These are phyloP conservation scores for Tetramorium alpestre DNA, from an alignment of 1,140 invertebrate species.

Conservation along the genomic window DNA sequence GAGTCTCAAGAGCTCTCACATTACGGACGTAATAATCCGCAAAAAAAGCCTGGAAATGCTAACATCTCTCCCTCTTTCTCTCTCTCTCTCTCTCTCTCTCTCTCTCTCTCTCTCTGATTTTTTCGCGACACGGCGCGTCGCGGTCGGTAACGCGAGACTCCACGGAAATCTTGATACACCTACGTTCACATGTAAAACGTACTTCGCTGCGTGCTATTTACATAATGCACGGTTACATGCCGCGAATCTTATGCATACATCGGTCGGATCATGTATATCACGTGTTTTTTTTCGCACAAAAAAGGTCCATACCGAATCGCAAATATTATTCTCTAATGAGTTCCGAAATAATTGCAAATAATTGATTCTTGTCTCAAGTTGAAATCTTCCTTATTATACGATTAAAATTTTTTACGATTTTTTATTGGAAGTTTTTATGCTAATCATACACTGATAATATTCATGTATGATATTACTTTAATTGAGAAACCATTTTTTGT, in stretches of 20 bases:
- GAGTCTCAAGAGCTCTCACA: constrained; percentile 50
- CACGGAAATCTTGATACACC: constrained; percentile 78
- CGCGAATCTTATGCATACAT: constrained; percentile 42
- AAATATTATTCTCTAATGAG: not conserved
- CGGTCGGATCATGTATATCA: constrained; percentile 39
- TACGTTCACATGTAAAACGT: constrained; percentile 71
- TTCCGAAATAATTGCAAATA: not conserved
- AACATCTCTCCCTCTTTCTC: constrained; percentile 5
- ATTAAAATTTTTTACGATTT: not conserved
- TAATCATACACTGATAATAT: not conserved
- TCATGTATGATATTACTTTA: not conserved
- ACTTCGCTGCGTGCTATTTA: constrained; percentile 68
- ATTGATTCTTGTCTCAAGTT: not conserved
- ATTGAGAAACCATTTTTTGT: not conserved
- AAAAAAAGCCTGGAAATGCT: constrained; percentile 61
- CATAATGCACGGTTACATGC: constrained; percentile 66
- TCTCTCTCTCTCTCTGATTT: not conserved
- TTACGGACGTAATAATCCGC: constrained; percentile 69
- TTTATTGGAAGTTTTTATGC: not conserved
- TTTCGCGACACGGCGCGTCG: not conserved
- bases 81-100: not conserved
- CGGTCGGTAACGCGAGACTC: constrained; percentile 73
- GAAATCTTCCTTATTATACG: not conserved
- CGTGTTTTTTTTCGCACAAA: constrained; percentile 36
- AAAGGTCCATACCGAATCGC: not conserved